Conservation (phyloP, 2,113 vertebrate species). For the Enhydra lutris region DNA sequence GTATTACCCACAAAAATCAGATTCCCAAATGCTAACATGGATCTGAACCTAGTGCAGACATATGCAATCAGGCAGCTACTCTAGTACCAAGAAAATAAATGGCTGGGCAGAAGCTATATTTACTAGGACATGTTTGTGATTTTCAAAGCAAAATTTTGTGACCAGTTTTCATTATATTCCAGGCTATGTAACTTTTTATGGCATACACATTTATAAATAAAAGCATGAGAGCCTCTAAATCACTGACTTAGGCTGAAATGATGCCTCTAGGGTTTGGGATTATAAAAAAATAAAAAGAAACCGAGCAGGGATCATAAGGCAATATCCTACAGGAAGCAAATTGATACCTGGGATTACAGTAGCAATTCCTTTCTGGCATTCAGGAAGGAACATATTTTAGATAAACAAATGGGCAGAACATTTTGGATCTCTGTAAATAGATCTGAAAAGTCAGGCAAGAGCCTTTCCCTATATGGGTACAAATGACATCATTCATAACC, state of each 20-base stretch:
- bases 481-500: slow-evolving; percentile 76
- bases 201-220: slow-evolving; percentile 77
- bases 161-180: slow-evolving; percentile 72
- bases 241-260: slow-evolving; percentile 71
- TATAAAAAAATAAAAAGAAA: slow-evolving; percentile 77
- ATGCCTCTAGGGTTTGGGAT: slow-evolving; percentile 69
- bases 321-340: slow-evolving; percentile 77
- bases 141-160: slow-evolving; percentile 69
- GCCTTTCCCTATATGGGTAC: slow-evolving; percentile 54
- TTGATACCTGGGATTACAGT: slow-evolving; percentile 73
- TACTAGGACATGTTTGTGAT: slow-evolving; percentile 61
- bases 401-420: slow-evolving; percentile 70
- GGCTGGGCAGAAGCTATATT: slow-evolving; percentile 50
- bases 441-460: slow-evolving; percentile 67
- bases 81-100: slow-evolving; percentile 41
- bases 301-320: slow-evolving; percentile 75
- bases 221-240: slow-evolving; percentile 74
- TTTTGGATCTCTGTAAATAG: slow-evolving; percentile 70
- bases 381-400: slow-evolving; percentile 68
- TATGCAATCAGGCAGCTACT: not conserved
- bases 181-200: slow-evolving; percentile 68
- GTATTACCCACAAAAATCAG: not conserved
- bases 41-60: slow-evolving; percentile 33
- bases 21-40: slow-evolving; percentile 9
- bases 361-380: slow-evolving; percentile 75